Percentiles rank a stretch among this genome's conserved stretches.
Evolutionary conservation across 2,113 vertebrate species (phyloP).

Genomic region (Axis porcinus): DNA sequence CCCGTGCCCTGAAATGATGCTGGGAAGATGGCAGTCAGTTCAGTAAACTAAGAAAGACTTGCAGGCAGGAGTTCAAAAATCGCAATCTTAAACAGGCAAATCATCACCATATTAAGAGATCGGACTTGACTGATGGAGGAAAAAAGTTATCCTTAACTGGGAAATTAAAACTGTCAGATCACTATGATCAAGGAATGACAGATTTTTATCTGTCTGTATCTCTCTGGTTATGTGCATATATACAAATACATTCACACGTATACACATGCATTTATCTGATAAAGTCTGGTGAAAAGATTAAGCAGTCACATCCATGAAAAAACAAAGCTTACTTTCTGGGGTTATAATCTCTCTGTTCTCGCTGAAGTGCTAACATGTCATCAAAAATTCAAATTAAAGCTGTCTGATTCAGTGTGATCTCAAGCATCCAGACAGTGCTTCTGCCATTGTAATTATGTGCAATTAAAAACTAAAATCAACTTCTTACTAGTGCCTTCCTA

Average conservation of each 20-base stretch:
- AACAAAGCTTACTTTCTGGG: constrained; percentile 59
- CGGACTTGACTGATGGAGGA: not conserved
- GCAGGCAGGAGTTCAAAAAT: not conserved
- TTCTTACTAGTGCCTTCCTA: constrained; percentile 41
- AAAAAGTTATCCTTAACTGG: not conserved
- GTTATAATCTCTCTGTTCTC: constrained; percentile 57
- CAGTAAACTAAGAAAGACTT: not conserved
- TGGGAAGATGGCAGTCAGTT: not conserved
- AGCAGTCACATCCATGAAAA: constrained; percentile 22
- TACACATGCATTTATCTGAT: not conserved
- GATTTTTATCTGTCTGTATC: constrained; percentile 39
- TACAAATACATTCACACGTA: not conserved
- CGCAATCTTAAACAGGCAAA: not conserved
- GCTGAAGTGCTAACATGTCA: constrained; percentile 58
- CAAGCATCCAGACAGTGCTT: constrained; percentile 39
- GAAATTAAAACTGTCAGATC: constrained; percentile 54
- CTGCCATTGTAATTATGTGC: constrained; percentile 53
- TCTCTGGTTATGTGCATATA: not conserved
- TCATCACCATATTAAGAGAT: not conserved
- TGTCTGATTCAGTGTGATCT: constrained; percentile 62
- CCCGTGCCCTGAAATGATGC: not conserved
- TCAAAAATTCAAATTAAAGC: constrained; percentile 61
- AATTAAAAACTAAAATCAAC: constrained; percentile 56
- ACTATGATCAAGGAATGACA: constrained; percentile 18
- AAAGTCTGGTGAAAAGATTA: constrained; percentile 38